Evolutionary conservation across 1,140 invertebrate species (phyloP).

Genomic region (Hestina assimilis): DNA sequence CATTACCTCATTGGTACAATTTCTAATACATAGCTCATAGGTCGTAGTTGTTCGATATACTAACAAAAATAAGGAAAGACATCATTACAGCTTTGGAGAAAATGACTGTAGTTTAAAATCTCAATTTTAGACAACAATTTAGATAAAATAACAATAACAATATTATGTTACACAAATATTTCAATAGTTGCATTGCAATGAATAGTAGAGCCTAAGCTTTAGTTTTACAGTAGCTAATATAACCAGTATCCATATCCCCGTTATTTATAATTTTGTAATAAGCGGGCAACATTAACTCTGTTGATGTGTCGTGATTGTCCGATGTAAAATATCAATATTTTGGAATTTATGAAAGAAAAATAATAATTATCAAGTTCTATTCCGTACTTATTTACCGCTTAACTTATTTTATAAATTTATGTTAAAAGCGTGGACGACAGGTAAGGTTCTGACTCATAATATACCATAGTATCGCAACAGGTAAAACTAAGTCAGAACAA

Average conservation of each 20-base stretch:
- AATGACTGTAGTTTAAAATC: no score
- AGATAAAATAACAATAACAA: no score
- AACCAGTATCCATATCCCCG: background rate
- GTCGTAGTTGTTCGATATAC: no score
- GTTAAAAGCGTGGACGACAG: slow-evolving; percentile 59
- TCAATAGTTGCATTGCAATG: no score
- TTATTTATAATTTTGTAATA: background rate
- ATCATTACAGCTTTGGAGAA: no score
- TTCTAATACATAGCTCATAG: no score
- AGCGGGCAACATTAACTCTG: slow-evolving; percentile 12
- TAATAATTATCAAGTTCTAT: slow-evolving; percentile 47
- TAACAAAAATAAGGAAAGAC: no score
- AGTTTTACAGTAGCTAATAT: no score
- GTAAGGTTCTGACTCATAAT: slow-evolving; percentile 50
- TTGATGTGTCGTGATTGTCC: slow-evolving; percentile 76
- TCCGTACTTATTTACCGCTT: slow-evolving; percentile 48
- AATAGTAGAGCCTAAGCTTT: no score
- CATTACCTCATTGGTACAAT: no score
- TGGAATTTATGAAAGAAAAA: slow-evolving; percentile 72
- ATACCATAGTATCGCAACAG: slow-evolving; percentile 52
- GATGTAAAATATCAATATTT: slow-evolving; percentile 75
- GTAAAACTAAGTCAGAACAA: slow-evolving; percentile 65
- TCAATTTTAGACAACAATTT: no score
- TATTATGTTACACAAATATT: no score
- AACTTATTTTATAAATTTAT: slow-evolving; percentile 54